Percentiles rank a stretch among this genome's conserved stretches.
These are phyloP conservation scores for Allacma fusca DNA, from an alignment of 2,888 invertebrate genomes.

Conservation along the genomic window DNA sequence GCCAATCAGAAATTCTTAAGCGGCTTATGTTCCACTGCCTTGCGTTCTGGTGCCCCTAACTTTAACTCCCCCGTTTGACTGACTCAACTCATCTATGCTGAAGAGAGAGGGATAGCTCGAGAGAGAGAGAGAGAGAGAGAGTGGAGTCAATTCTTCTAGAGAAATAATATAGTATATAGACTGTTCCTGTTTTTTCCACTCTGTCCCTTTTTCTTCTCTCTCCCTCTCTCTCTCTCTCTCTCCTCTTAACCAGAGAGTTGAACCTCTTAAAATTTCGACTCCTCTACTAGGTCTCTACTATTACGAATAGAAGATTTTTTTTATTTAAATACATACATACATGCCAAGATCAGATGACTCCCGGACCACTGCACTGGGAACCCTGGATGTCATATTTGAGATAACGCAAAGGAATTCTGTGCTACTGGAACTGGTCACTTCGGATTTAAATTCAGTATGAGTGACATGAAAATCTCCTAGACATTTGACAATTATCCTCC, in stretches of 20 bases:
- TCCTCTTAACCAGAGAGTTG: constrained; percentile 23
- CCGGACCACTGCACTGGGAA: not conserved
- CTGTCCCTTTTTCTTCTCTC: constrained; percentile 41
- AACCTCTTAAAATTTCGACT: constrained; percentile 42
- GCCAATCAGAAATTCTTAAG: constrained; percentile 61
- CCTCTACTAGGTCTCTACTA: not conserved
- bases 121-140: constrained; percentile 21
- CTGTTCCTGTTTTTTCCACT: constrained; percentile 28
- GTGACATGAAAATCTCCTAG: constrained; percentile 3
- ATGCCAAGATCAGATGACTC: too few relatives aligned
- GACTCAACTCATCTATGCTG: constrained; percentile 22
- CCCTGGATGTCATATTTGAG: not conserved
- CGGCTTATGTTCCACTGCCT: constrained; percentile 55
- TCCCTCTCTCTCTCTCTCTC: constrained; percentile 37
- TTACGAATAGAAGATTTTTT: too few relatives aligned
- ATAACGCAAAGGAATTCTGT: not conserved
- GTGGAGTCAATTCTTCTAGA: constrained; percentile 14
- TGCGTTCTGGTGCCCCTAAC: constrained; percentile 50
- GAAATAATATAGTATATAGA: not conserved
- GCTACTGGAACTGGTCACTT: constrained; percentile 12
- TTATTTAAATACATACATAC: too few relatives aligned
- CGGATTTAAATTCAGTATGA: constrained; percentile 1
- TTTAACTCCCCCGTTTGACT: constrained; percentile 40
- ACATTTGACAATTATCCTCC: not conserved
- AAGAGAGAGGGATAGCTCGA: constrained; percentile 27